These are phyloP conservation scores for Peromyscus melanophrys DNA, from an alignment of 2,797 vertebrate species.

Conservation along the genomic window DNA sequence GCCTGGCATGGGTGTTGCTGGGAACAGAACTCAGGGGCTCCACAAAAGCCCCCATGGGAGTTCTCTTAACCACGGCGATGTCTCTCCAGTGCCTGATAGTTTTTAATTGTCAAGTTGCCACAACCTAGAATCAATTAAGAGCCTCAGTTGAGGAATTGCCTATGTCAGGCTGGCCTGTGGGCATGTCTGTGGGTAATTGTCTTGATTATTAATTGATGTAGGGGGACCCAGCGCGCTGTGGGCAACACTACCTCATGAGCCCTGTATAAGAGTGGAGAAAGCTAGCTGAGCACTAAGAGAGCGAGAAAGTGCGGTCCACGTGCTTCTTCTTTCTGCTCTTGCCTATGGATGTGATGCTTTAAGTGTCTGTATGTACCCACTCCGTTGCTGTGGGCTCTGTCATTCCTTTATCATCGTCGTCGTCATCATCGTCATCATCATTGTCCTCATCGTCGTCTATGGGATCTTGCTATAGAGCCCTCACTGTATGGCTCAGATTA, in stretches of 20 bases:
- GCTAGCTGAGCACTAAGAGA: background rate
- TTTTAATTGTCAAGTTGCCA: background rate
- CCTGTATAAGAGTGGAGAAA: background rate
- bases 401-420: background rate
- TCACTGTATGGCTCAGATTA: background rate
- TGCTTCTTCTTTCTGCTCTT: background rate
- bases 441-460: no score
- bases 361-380: background rate
- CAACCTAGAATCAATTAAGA: background rate
- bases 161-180: background rate
- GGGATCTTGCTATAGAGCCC: background rate
- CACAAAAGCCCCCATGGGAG: background rate
- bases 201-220: background rate
- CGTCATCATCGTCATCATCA: fast-evolving
- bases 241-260: background rate
- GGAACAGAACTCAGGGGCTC: background rate
- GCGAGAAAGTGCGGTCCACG: background rate
- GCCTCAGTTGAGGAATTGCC: background rate
- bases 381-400: background rate
- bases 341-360: background rate
- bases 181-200: background rate
- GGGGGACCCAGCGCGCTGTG: background rate
- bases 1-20: background rate
- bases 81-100: background rate
- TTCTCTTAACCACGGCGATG: no score